A percentile compares a stretch with the other conserved stretches of the same genome.
phyloP scores from a whole-genome alignment of 92 coral and sea anemone genomes.

The Scolanthus callimorphus region DNA sequence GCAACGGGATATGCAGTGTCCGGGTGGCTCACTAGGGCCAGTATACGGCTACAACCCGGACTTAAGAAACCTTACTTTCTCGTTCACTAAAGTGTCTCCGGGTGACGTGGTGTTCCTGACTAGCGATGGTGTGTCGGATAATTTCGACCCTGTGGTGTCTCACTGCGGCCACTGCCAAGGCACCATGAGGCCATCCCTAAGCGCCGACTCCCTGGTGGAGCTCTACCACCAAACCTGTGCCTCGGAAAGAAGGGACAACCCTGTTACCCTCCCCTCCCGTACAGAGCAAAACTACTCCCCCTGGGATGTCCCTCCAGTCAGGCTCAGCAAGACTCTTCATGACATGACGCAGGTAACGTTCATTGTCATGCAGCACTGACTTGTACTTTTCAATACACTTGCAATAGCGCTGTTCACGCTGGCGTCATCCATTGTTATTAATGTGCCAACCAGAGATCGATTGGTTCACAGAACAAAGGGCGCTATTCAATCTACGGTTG shows the following conservation, averaged over 20 bases:
- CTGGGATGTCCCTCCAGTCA: slow-evolving; percentile 36
- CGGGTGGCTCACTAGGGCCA: slow-evolving; percentile 98
- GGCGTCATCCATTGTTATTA: too few species aligned
- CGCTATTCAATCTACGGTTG: too few species aligned
- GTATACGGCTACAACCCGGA: slow-evolving; percentile 96
- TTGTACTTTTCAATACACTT: too few species aligned
- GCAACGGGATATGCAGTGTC: slow-evolving; percentile 86
- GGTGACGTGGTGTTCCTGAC: slow-evolving; percentile 96
- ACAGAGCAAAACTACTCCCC: slow-evolving; percentile 15
- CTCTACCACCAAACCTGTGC: not conserved
- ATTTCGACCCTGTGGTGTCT: slow-evolving; percentile 89
- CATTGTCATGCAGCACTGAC: too few species aligned
- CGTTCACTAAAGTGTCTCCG: slow-evolving; percentile 66
- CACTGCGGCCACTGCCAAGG: slow-evolving; percentile 66
- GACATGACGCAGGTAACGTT: slow-evolving; percentile 67
- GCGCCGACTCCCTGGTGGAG: slow-evolving; percentile 55
- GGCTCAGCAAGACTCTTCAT: slow-evolving; percentile 55
- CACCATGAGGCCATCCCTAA: slow-evolving; percentile 28
- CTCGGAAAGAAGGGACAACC: not conserved
- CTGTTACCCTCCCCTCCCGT: slow-evolving; percentile 6
- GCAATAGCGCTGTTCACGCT: too few species aligned
- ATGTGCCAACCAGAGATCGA: too few species aligned
- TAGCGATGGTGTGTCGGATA: slow-evolving; percentile 96
- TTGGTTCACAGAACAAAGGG: too few species aligned
- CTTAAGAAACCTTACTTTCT: slow-evolving; percentile 81